A percentile compares a stretch with the other conserved stretches of the same genome.
Conservation (phyloP, 2,797 vertebrate species). For the Poeciliopsis presidionis region DNA sequence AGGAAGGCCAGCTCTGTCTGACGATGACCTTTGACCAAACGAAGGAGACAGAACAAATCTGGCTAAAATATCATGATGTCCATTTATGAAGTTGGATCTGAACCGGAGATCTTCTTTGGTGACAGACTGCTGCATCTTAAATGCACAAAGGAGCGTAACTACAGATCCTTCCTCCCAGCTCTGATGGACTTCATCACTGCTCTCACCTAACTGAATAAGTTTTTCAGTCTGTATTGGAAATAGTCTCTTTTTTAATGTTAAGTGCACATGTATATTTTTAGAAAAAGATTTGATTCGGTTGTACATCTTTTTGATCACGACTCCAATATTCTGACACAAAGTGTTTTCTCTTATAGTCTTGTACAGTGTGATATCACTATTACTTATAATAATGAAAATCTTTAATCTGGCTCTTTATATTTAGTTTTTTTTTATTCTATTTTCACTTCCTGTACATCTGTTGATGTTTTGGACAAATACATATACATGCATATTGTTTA, state of each 20-base stretch:
- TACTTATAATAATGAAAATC: too few species aligned
- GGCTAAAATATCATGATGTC: neutral
- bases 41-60: neutral
- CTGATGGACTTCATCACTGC: neutral
- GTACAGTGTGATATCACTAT: too few species aligned
- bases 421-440: neutral
- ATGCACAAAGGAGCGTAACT: neutral
- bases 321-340: too few species aligned
- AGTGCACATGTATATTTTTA: neutral
- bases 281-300: too few species aligned
- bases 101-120: neutral
- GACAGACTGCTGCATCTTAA: neutral
- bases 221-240: too few species aligned
- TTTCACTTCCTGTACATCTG: neutral
- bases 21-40: neutral
- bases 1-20: neutral
- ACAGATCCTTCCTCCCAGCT: neutral
- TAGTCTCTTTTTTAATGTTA: too few species aligned
- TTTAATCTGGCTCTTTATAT: too few species aligned
- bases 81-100: neutral
- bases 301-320: too few species aligned
- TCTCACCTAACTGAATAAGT: neutral
- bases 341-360: too few species aligned
- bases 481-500: neutral
- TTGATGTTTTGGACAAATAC: neutral